Evolutionary conservation across 2,797 vertebrate genomes (phyloP).

Genomic region (Hylomyscus alleni): DNA sequence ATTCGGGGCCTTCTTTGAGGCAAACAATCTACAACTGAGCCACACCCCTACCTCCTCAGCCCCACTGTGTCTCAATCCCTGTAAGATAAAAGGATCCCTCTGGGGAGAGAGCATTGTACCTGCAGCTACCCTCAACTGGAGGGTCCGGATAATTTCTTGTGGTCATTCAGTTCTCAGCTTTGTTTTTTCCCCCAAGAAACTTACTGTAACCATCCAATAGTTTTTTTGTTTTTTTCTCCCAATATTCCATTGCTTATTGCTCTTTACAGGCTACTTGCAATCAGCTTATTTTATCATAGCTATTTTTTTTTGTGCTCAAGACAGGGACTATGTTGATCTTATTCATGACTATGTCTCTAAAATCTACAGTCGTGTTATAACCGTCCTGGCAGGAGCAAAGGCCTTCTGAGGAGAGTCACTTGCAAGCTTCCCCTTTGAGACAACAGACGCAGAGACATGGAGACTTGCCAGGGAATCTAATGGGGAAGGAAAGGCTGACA

Average conservation of each 20-base stretch:
- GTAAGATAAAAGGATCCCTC: neutral
- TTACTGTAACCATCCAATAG: neutral
- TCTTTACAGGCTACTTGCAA: neutral
- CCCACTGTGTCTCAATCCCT: neutral
- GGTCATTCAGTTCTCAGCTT: neutral
- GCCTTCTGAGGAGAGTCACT: neutral
- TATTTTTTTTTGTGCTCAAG: neutral
- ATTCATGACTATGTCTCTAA: neutral
- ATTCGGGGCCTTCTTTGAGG: neutral
- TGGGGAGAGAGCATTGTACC: neutral
- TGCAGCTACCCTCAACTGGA: neutral
- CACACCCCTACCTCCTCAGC: neutral
- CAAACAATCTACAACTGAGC: neutral
- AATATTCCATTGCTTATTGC: neutral
- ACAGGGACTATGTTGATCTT: neutral
- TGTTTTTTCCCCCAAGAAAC: neutral
- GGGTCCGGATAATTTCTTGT: neutral
- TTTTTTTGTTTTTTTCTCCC: neutral
- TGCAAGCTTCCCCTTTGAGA: neutral
- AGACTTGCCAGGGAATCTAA: too few relatives aligned
- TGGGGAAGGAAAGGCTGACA: neutral
- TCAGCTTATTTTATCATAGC: constrained; percentile 4
- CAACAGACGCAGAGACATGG: neutral
- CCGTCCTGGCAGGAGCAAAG: neutral
- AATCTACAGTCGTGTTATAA: neutral